Evolutionary conservation across 1,140 invertebrate genomes (phyloP).

Genomic region (Ditylenchus dipsaci): DNA sequence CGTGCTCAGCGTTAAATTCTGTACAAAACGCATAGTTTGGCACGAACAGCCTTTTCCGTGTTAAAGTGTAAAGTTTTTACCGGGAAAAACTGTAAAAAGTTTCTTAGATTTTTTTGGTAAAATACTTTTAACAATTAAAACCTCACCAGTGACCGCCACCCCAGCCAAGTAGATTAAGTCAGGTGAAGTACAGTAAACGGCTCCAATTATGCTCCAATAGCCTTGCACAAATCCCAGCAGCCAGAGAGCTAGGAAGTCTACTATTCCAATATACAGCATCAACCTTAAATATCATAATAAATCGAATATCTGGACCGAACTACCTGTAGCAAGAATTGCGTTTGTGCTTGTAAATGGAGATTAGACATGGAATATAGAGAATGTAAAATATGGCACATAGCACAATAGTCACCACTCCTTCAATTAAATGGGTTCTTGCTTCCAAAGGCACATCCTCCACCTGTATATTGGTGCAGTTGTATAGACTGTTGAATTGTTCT

Average conservation of each 20-base stretch:
- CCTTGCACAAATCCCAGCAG: conserved; percentile 26
- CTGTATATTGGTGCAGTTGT: conserved; percentile 27
- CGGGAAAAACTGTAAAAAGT: too few species aligned
- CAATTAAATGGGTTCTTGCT: conserved; percentile 14
- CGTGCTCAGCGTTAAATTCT: too few species aligned
- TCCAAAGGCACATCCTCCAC: conserved; percentile 29
- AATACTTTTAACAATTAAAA: too few species aligned
- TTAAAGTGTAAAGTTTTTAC: too few species aligned
- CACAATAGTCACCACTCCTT: conserved; percentile 13
- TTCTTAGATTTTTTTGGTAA: too few species aligned
- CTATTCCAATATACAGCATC: conserved; percentile 32
- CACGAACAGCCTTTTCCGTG: too few species aligned
- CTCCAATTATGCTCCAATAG: conserved; percentile 25
- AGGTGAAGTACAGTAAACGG: conserved; percentile 21
- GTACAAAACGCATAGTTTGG: too few species aligned
- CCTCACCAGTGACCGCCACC: too few species aligned
- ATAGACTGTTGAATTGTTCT: conserved; percentile 13
- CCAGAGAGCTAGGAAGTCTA: conserved; percentile 12
- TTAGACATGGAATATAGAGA: conserved; percentile 19
- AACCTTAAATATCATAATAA: background rate
- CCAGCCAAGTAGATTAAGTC: conserved; percentile 25
- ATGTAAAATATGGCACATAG: conserved; percentile 21
- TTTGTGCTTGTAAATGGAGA: conserved; percentile 29
- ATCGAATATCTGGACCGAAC: too few species aligned
- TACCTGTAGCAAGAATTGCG: background rate